A percentile compares a stretch with the other conserved stretches of the same genome.
Evolutionary conservation across 2,113 vertebrate species (phyloP).

Genomic region (Lagopus muta): DNA sequence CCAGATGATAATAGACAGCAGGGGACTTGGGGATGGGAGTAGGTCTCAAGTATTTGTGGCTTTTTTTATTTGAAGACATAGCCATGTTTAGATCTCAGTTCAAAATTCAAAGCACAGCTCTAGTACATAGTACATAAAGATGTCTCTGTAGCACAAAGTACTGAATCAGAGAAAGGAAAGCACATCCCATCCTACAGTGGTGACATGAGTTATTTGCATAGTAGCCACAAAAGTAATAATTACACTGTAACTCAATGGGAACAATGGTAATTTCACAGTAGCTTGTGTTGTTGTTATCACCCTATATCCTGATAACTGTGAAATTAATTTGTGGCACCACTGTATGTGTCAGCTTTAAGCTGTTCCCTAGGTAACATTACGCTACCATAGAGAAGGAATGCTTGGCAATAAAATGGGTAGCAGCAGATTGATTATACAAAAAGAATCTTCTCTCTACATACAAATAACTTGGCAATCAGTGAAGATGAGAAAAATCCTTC

Average conservation of each 20-base stretch:
- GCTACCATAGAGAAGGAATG: constrained; percentile 75
- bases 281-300: constrained; percentile 73
- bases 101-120: constrained; percentile 45
- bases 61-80: not conserved
- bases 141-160: constrained; percentile 55
- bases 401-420: constrained; percentile 73
- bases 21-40: not conserved
- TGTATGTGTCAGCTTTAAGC: constrained; percentile 75
- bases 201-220: constrained; percentile 74
- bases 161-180: constrained; percentile 48
- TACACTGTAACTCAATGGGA: constrained; percentile 78
- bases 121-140: constrained; percentile 56
- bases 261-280: constrained; percentile 79
- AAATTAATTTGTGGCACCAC: constrained; percentile 81
- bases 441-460: constrained; percentile 64
- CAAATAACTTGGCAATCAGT: constrained; percentile 57
- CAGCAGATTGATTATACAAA: constrained; percentile 68
- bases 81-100: constrained; percentile 35
- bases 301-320: constrained; percentile 79
- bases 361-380: constrained; percentile 82
- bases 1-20: not conserved
- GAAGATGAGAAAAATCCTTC: constrained; percentile 17
- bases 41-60: not conserved
- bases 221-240: constrained; percentile 79
- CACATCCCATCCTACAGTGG: constrained; percentile 47